phyloP scores from a whole-genome alignment of 2,888 invertebrate species.

The Nemotelus pantherinus region DNA sequence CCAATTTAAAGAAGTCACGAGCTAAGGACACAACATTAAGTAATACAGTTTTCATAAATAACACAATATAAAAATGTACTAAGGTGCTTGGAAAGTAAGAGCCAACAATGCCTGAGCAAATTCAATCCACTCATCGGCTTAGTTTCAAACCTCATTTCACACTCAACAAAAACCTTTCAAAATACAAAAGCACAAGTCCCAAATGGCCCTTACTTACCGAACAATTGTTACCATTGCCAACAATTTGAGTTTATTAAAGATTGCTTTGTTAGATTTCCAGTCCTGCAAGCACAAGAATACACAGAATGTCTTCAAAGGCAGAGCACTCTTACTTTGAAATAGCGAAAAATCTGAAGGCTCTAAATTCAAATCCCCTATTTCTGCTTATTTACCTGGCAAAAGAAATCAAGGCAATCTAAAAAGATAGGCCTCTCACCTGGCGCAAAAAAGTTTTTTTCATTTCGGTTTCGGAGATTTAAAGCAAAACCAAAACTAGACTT shows the following conservation, averaged over 20 bases:
- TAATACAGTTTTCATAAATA: too few species aligned
- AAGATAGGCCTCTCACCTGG: neutral
- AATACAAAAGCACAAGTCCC: neutral
- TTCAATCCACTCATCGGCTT: constrained; percentile 19
- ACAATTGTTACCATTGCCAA: constrained; percentile 1
- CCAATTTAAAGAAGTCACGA: too few species aligned
- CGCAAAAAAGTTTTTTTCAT: too few species aligned
- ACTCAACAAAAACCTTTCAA: constrained; percentile 1
- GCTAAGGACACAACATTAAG: too few species aligned
- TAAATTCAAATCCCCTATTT: too few species aligned
- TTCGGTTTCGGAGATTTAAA: neutral
- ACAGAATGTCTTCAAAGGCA: neutral
- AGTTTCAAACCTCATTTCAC: neutral
- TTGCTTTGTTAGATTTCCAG: neutral
- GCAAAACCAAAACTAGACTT: neutral
- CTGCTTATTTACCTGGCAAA: too few species aligned
- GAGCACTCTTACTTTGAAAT: neutral
- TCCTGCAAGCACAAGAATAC: neutral
- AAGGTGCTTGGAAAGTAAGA: too few species aligned
- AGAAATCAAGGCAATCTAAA: neutral
- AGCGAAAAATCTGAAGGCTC: neutral
- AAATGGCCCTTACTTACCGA: neutral
- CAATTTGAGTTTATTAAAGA: neutral
- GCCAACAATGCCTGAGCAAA: neutral
- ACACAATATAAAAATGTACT: too few species aligned